A percentile compares a stretch with the other conserved stretches of the same genome.
phyloP scores from a whole-genome alignment of 1,140 invertebrate genomes.

The Telenomus remus region DNA sequence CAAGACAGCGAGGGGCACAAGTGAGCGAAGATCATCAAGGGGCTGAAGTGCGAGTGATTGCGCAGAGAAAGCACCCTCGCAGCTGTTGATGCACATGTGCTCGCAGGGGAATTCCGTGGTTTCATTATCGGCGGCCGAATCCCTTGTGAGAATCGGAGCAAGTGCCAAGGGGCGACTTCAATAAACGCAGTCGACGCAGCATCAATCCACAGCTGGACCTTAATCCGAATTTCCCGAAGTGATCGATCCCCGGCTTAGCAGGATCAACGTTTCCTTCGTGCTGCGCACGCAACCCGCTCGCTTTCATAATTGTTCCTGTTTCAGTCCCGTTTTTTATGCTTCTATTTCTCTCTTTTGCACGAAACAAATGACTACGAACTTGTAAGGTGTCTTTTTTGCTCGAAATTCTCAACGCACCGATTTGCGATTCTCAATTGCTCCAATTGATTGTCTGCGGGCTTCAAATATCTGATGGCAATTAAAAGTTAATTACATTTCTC shows the following conservation, averaged over 20 bases:
- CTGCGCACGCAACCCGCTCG: too few relatives aligned
- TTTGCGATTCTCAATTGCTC: too few relatives aligned
- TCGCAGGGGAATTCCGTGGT: constrained; percentile 69
- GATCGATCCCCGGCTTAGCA: constrained; percentile 21
- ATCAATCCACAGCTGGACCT: constrained; percentile 26
- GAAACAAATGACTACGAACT: too few relatives aligned
- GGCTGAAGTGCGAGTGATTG: not conserved
- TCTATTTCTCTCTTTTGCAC: too few relatives aligned
- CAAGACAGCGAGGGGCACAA: constrained; percentile 13
- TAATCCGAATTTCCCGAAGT: constrained; percentile 19
- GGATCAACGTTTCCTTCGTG: too few relatives aligned
- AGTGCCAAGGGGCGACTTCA: constrained; percentile 48
- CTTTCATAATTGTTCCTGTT: too few relatives aligned
- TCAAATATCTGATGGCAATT: too few relatives aligned
- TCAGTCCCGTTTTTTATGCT: too few relatives aligned
- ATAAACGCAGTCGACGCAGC: constrained; percentile 24
- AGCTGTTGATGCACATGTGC: constrained; percentile 66
- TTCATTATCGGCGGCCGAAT: constrained; percentile 20
- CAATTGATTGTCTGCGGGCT: too few relatives aligned
- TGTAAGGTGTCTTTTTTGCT: too few relatives aligned
- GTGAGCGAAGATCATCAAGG: constrained; percentile 21
- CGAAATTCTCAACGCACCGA: too few relatives aligned
- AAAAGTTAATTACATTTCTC: too few relatives aligned
- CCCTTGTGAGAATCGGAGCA: constrained; percentile 67
- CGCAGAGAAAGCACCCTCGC: constrained; percentile 25